These are phyloP conservation scores for Mormyrops attenuatus DNA, from an alignment of 2,797 vertebrate species.

Conservation along the genomic window DNA sequence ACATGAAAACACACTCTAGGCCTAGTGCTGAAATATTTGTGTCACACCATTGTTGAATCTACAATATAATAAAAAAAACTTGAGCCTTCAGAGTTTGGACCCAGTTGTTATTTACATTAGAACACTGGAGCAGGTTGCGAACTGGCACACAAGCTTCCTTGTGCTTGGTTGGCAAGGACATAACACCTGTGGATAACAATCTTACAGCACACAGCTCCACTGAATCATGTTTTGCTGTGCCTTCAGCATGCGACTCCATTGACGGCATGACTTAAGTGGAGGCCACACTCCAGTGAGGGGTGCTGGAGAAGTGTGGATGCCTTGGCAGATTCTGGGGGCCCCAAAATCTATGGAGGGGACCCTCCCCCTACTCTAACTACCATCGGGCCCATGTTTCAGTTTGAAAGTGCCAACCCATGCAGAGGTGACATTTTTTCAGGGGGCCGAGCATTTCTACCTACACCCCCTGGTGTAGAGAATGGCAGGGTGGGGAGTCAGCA, in stretches of 20 bases:
- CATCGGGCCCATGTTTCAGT: not conserved
- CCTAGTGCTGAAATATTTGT: not conserved
- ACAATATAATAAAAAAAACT: not conserved
- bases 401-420: not conserved
- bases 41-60: not conserved
- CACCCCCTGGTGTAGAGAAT: not conserved
- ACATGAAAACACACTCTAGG: not conserved
- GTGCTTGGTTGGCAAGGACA: not conserved
- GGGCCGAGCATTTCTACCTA: not conserved
- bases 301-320: not conserved
- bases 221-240: not conserved
- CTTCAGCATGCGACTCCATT: not conserved
- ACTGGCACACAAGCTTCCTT: not conserved
- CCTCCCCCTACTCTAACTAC: not conserved
- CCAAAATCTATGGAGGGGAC: not conserved
- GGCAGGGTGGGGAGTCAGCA: not conserved
- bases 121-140: not conserved
- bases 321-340: not conserved
- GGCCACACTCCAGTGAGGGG: not conserved
- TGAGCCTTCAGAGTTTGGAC: not conserved
- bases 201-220: not conserved
- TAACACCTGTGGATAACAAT: not conserved
- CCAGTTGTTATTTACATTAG: not conserved
- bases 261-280: not conserved
- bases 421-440: not conserved